Evolutionary conservation across 1,140 invertebrate genomes (phyloP), one percentile per base, ranked within the genome.

Genomic region (Ooceraea biroi): DNA sequence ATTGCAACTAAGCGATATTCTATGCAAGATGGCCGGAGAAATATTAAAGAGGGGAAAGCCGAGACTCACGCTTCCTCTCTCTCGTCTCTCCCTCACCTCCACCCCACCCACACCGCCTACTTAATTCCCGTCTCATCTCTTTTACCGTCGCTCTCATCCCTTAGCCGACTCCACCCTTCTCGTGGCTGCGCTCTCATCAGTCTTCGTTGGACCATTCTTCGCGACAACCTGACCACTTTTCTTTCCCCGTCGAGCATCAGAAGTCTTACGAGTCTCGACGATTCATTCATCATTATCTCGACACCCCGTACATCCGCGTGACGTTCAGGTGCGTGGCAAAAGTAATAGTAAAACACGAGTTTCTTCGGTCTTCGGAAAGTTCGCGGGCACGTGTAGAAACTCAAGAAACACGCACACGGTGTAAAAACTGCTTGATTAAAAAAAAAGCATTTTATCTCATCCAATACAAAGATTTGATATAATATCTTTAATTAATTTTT

Each of bases 191-290:
- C 41, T 48, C 65, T 83, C 86, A 88, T 88, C 83, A 72, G 72
- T 88, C 87, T 88, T 88, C 87, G 83, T 88, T 86, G 44, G 69
- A 76, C 83, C 55, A 68, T 84, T 82, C 76, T 85, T 88, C 86
- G 84, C 83, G 87, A 85, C 87, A 88, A 74, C 80, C 83, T 55
- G 22, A 72, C 50, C 58, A 76, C 87, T 83, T 88, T 88, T 88
- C 87, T 63, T 84, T 88, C 71, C 48, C 41, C 82, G 58, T 65
- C 60, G 68, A 76, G 68, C 69, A 61, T 63, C 68, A 82, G 50
- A 57, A 80, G 76, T 80, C 76, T 69, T 71, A n/a, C 76, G 76
- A 71, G 58, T 57, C 63, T 36, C 57, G 76, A 80, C 76, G 25
- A 80, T 71, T 80, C 76, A 80, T 80, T 80, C 76, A 80, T 80